Percentiles rank a stretch among this genome's conserved stretches.
phyloP scores from a whole-genome alignment of 64 coral and sea anemone genomes.

The Pocillopora verrucosa region DNA sequence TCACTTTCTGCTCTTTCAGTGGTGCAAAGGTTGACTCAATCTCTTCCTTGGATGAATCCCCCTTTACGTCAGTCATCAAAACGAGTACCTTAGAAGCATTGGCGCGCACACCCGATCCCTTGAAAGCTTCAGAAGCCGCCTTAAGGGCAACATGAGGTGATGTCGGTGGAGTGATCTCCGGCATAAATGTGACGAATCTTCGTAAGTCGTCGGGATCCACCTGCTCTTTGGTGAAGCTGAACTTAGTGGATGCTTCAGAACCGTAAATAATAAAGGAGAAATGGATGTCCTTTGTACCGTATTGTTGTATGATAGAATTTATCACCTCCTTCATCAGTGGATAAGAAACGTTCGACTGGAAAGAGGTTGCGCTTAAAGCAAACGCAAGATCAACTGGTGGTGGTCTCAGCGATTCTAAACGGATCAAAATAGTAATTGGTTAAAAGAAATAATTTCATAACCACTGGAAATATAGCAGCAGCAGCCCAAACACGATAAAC shows the following conservation, averaged over 20 bases:
- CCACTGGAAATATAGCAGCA: no score
- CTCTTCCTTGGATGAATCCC: not conserved
- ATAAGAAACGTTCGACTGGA: slow-evolving; percentile 14
- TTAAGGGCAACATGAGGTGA: slow-evolving; percentile 36
- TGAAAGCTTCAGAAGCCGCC: slow-evolving; percentile 1
- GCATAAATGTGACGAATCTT: slow-evolving; percentile 9
- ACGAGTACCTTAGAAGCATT: slow-evolving; percentile 49
- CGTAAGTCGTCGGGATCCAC: not conserved
- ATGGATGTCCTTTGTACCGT: slow-evolving; percentile 33
- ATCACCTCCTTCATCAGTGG: slow-evolving; percentile 60
- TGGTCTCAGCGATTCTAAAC: not conserved
- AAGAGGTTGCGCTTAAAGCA: slow-evolving; percentile 57
- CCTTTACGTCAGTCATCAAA: slow-evolving; percentile 31
- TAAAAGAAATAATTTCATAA: not conserved
- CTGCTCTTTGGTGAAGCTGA: slow-evolving; percentile 27
- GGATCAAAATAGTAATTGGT: no score
- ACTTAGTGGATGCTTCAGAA: slow-evolving; percentile 25
- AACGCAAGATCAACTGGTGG: slow-evolving; percentile 54
- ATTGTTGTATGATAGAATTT: slow-evolving; percentile 38
- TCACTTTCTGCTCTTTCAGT: slow-evolving; percentile 8
- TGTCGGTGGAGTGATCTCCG: not conserved
- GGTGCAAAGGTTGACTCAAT: not conserved
- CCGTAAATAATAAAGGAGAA: slow-evolving; percentile 52
- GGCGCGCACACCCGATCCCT: slow-evolving; percentile 11
- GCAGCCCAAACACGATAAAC: no score